Conservation (phyloP, 2,797 vertebrate genomes). For the Dermochelys coriacea region DNA sequence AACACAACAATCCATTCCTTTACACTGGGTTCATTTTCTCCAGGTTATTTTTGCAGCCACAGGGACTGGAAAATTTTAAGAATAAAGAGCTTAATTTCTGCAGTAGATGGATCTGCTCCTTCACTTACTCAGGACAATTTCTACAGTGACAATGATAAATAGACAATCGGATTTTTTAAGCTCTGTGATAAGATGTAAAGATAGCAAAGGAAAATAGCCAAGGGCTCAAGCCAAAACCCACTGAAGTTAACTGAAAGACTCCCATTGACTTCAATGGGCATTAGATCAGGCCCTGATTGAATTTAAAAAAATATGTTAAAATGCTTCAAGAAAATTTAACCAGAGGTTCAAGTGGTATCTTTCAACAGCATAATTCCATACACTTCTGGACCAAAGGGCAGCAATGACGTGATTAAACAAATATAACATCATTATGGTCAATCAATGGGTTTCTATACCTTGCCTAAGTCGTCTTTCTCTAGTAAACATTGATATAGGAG, state of each 20-base stretch:
- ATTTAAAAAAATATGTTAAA: not conserved
- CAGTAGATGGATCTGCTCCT: not conserved
- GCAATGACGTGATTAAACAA: not conserved
- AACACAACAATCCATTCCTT: not conserved
- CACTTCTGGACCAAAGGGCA: not conserved
- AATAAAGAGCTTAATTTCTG: not conserved
- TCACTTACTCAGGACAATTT: not conserved
- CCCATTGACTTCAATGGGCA: not conserved
- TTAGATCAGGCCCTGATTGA: not conserved
- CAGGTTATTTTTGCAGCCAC: not conserved
- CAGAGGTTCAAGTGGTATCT: not conserved
- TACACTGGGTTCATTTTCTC: rapidly evolving
- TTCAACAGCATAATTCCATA: not conserved
- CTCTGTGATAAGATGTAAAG: not conserved
- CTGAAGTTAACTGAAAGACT: not conserved
- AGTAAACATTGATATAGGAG: not conserved
- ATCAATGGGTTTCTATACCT: not conserved
- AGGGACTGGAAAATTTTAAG: rapidly evolving
- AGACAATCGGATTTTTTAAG: not conserved
- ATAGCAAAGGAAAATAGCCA: not conserved
- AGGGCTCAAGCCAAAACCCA: not conserved
- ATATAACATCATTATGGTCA: not conserved
- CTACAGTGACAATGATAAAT: not conserved
- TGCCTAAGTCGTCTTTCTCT: not conserved
- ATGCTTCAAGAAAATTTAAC: not conserved